Evolutionary conservation across 2,888 invertebrate genomes (phyloP).

Genomic region (Altica lythri): DNA sequence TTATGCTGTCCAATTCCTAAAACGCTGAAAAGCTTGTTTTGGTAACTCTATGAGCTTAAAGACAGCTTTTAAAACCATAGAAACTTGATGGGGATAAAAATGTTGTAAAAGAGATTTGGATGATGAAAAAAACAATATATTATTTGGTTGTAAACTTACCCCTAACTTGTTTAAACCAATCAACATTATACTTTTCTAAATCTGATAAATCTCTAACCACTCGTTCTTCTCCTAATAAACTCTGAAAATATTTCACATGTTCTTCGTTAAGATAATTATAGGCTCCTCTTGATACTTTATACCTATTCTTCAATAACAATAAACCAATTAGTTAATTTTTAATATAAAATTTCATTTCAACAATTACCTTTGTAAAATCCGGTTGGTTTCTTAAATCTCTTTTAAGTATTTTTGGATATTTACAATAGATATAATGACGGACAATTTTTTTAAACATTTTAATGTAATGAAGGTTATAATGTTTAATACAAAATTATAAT

Average conservation of each 20-base stretch:
- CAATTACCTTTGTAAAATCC: not conserved
- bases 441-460: not conserved
- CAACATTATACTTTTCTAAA: conserved; percentile 81
- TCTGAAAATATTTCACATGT: conserved; percentile 69
- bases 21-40: too few relatives aligned
- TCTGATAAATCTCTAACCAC: conserved; percentile 77
- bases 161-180: conserved; percentile 83
- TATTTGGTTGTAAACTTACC: conserved; percentile 61
- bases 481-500: not conserved
- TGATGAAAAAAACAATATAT: not conserved
- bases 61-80: not conserved
- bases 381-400: not conserved
- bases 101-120: not conserved
- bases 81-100: not conserved
- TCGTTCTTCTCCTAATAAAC: conserved; percentile 65
- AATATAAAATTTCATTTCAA: not conserved
- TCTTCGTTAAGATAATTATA: conserved; percentile 62
- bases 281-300: conserved; percentile 58
- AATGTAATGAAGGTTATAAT: not conserved
- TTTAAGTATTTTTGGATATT: not conserved
- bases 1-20: too few relatives aligned
- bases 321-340: not conserved
- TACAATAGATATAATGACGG: not conserved
- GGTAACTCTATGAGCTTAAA: not conserved
- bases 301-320: not conserved